phyloP scores from a whole-genome alignment of 2,888 invertebrate genomes.

The Apamea anceps region DNA sequence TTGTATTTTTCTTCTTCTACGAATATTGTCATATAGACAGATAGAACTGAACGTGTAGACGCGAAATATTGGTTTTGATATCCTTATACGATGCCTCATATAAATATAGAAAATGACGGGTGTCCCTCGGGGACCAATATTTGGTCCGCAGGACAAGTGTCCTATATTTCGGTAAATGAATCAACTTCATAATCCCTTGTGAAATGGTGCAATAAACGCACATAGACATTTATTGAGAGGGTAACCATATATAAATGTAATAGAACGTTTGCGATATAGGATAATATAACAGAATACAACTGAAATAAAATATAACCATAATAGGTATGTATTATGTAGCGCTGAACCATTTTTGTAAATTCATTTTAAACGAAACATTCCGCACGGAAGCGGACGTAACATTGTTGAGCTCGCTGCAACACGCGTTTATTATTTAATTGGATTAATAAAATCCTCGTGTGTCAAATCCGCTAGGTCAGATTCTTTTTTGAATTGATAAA shows the following conservation, averaged over 20 bases:
- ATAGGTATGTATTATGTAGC: neutral
- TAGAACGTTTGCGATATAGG: neutral
- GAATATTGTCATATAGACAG: neutral
- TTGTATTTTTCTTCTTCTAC: slow-evolving; percentile 13
- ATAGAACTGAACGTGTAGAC: neutral
- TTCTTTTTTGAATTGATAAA: slow-evolving; percentile 53
- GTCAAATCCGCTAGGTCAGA: slow-evolving; percentile 54
- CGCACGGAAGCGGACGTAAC: slow-evolving; percentile 39
- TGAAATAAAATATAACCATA: neutral
- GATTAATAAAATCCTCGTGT: slow-evolving; percentile 45
- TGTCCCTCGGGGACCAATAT: slow-evolving; percentile 21
- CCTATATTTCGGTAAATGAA: slow-evolving; percentile 13
- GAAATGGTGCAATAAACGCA: slow-evolving; percentile 8
- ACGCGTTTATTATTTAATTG: slow-evolving; percentile 52
- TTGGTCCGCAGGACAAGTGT: neutral
- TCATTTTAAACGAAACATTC: slow-evolving; percentile 32
- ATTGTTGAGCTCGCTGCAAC: slow-evolving; percentile 34
- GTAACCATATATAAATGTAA: neutral
- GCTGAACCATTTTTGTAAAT: neutral
- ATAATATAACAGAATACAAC: neutral
- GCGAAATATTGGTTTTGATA: neutral
- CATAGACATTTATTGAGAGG: neutral
- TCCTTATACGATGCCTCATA: neutral
- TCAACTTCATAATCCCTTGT: neutral
- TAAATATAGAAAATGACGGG: neutral